Conservation (phyloP, 2,113 vertebrate genomes). For the Toxostoma redivivum region DNA sequence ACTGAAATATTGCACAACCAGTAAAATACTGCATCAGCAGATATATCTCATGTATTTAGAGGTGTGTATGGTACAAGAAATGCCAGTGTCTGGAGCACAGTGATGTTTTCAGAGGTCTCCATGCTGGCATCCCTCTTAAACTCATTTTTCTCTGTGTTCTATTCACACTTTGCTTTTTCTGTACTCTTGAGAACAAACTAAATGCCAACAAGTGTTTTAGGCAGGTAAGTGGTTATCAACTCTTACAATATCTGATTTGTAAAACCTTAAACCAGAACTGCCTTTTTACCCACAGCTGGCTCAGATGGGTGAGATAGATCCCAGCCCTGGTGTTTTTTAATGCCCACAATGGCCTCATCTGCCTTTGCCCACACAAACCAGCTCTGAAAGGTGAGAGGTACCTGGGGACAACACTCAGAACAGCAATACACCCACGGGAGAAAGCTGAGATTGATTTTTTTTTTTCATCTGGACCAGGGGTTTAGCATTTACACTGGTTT, state of each 20-base stretch:
- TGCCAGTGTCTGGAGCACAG: background rate
- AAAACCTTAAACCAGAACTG: background rate
- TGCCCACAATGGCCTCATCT: background rate
- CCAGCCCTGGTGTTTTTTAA: background rate
- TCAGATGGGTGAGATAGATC: background rate
- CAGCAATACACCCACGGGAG: background rate
- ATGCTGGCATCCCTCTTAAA: background rate
- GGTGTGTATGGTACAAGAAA: background rate
- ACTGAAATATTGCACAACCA: background rate
- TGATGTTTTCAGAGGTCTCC: background rate
- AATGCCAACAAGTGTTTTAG: background rate
- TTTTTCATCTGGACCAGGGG: background rate
- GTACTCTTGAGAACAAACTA: background rate
- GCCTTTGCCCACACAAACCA: background rate
- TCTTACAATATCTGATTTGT: background rate
- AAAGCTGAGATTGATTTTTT: constrained; percentile 14
- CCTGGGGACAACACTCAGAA: background rate
- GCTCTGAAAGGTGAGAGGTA: background rate
- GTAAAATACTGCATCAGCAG: background rate
- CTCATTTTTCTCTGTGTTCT: background rate
- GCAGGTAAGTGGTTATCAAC: background rate
- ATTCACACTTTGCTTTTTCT: background rate
- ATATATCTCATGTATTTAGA: background rate
- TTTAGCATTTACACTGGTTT: background rate
- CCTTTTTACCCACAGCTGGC: background rate